Percentiles rank a stretch among this genome's conserved stretches.
phyloP scores from a whole-genome alignment of 1,140 invertebrate genomes.

The Drosophila nigromelanica region DNA sequence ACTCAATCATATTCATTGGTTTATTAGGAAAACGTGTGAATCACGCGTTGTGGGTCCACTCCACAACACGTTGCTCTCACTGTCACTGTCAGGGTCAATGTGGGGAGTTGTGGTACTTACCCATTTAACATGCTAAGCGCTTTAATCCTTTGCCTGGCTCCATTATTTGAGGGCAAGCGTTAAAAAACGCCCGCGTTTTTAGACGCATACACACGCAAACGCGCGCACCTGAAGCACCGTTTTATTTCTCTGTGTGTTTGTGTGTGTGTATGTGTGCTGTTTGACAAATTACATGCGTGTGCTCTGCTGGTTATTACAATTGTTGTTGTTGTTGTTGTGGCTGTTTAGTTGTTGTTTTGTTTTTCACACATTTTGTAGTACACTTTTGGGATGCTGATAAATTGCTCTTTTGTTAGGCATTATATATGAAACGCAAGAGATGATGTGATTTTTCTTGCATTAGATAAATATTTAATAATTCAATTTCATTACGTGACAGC shows the following conservation, averaged over 20 bases:
- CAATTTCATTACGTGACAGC: conserved; percentile 59
- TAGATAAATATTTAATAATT: conserved; percentile 78
- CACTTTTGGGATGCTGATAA: conserved; percentile 79
- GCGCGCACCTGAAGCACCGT: conserved; percentile 5
- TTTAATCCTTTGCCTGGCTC: conserved; percentile 59
- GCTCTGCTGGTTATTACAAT: conserved; percentile 24
- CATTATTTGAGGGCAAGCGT: conserved; percentile 31
- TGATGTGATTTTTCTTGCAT: conserved; percentile 73
- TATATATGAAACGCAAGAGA: conserved; percentile 46
- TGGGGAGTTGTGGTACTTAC: conserved; percentile 48
- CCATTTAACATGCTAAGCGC: conserved; percentile 65
- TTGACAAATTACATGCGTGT: conserved; percentile 59
- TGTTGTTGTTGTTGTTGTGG: conserved; percentile 20
- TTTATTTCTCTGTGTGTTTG: conserved; percentile 8
- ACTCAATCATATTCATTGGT: conserved; percentile 74
- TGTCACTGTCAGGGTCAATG: conserved; percentile 31
- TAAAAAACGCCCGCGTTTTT: conserved; percentile 46
- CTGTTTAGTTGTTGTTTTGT: conserved; percentile 28
- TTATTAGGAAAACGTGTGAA: conserved; percentile 18
- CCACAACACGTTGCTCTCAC: conserved; percentile 3
- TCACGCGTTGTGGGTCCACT: conserved; percentile 25
- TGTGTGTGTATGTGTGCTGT: conserved; percentile 22
- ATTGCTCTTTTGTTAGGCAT: conserved; percentile 74
- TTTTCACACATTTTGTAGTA: conserved; percentile 60
- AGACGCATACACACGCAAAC: conserved; percentile 12